phyloP scores from a whole-genome alignment of 2,888 invertebrate genomes.

The Catocala nupta region DNA sequence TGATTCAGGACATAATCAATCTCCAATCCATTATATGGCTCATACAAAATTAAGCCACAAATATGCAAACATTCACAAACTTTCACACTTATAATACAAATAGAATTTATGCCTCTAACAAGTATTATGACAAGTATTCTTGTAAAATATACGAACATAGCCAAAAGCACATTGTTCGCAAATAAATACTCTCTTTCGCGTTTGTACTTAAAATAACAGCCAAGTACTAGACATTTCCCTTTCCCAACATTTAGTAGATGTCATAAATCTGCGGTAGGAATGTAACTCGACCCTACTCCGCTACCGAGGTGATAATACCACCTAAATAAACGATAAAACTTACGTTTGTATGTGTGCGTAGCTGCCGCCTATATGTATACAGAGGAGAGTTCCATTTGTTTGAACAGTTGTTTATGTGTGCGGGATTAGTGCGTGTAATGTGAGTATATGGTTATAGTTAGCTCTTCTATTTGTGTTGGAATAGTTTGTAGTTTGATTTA shows the following conservation, averaged over 20 bases:
- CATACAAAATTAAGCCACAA: too few relatives aligned
- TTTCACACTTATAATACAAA: too few relatives aligned
- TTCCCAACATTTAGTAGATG: constrained; percentile 21
- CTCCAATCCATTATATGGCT: too few relatives aligned
- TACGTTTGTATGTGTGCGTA: constrained; percentile 20
- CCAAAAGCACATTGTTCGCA: too few relatives aligned
- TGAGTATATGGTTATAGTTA: background rate
- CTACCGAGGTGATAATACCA: constrained; percentile 20
- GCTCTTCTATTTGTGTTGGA: constrained; percentile 2
- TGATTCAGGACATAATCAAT: too few relatives aligned
- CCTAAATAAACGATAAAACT: constrained; percentile 29
- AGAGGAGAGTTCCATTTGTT: background rate
- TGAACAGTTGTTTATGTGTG: background rate
- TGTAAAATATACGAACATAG: too few relatives aligned
- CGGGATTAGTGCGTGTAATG: constrained; percentile 6
- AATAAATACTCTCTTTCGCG: too few relatives aligned
- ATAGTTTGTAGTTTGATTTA: background rate
- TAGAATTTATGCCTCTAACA: too few relatives aligned
- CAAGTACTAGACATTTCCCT: constrained; percentile 14
- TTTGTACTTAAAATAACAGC: constrained; percentile 19
- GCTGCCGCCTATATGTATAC: constrained; percentile 11
- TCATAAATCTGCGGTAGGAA: constrained; percentile 27
- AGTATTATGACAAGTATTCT: too few relatives aligned
- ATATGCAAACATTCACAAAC: too few relatives aligned
- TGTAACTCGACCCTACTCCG: constrained; percentile 22